A percentile compares a stretch with the other conserved stretches of the same genome.
Evolutionary conservation across 2,113 vertebrate genomes (phyloP).

Genomic region (human): DNA sequence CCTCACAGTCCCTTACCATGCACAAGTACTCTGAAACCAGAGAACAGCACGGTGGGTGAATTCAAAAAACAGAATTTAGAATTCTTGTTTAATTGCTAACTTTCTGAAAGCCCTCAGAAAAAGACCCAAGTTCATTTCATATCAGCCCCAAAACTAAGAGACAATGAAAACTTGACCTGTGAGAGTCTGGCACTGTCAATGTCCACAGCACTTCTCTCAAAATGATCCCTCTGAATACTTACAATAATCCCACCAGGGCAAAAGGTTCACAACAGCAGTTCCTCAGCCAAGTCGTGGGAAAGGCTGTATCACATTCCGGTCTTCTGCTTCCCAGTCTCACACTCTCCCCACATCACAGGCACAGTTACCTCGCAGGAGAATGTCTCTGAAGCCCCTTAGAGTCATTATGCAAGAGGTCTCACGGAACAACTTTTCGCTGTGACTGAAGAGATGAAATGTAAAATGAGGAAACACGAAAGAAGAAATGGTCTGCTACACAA

Average conservation of each 20-base stretch:
- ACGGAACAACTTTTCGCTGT: neutral
- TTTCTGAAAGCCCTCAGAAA: neutral
- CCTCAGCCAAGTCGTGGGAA: neutral
- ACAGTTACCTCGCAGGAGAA: neutral
- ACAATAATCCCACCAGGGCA: neutral
- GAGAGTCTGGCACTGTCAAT: neutral
- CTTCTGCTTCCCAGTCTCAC: neutral
- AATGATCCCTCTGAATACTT: neutral
- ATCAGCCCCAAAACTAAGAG: neutral
- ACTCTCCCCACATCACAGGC: neutral
- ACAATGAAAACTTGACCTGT: neutral
- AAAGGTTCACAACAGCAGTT: neutral
- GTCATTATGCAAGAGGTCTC: neutral
- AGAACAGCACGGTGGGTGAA: neutral
- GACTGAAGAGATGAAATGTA: neutral
- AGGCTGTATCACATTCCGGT: neutral
- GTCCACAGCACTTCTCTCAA: no score
- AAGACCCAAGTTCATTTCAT: neutral
- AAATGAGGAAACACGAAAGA: neutral
- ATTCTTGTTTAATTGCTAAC: neutral
- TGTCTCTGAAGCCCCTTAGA: neutral
- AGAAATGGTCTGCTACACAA: neutral
- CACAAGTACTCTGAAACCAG: neutral
- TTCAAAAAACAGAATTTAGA: neutral
- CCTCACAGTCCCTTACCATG: neutral